These are phyloP conservation scores for Cebus imitator DNA, from an alignment of 2,113 vertebrate species.

Conservation along the genomic window DNA sequence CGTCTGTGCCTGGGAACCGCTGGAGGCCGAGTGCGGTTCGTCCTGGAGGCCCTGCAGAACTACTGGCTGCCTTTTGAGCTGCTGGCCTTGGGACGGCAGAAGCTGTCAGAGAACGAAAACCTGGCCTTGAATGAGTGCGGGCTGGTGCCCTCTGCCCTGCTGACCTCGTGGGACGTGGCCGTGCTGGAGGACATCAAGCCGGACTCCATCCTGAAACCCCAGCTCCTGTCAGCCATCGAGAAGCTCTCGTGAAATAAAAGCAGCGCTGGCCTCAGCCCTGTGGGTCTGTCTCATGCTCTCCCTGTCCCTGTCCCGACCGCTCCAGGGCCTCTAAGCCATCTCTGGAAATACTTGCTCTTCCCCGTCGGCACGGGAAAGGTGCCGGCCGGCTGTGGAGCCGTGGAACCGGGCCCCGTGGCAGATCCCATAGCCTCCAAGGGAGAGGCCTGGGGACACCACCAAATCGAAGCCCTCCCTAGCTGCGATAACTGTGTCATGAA, in stretches of 20 bases:
- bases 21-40: constrained; percentile 89
- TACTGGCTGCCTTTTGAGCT: constrained; percentile 97
- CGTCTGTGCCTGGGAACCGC: constrained; percentile 92
- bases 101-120: constrained; percentile 87
- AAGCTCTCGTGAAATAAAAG: constrained; percentile 89
- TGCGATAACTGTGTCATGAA: not conserved
- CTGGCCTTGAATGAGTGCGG: constrained; percentile 91
- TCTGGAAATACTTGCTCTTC: not conserved
- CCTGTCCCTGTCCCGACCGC: not conserved
- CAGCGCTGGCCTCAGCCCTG: not conserved
- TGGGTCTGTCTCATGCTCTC: not conserved
- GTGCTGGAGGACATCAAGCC: constrained; percentile 90
- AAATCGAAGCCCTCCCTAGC: not conserved
- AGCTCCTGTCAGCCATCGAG: constrained; percentile 85
- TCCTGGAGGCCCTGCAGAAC: constrained; percentile 89
- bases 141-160: constrained; percentile 93
- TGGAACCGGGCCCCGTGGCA: not conserved
- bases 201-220: constrained; percentile 83
- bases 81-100: constrained; percentile 90
- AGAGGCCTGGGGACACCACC: not conserved
- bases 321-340: not conserved
- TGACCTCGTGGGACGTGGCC: constrained; percentile 89
- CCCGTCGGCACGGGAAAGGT: rapidly evolving
- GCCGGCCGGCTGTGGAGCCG: not conserved
- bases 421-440: not conserved